Base-by-base conservation (phyloP, 2,888 invertebrate genomes). In the Leptinotarsa peninsularis region DNA sequence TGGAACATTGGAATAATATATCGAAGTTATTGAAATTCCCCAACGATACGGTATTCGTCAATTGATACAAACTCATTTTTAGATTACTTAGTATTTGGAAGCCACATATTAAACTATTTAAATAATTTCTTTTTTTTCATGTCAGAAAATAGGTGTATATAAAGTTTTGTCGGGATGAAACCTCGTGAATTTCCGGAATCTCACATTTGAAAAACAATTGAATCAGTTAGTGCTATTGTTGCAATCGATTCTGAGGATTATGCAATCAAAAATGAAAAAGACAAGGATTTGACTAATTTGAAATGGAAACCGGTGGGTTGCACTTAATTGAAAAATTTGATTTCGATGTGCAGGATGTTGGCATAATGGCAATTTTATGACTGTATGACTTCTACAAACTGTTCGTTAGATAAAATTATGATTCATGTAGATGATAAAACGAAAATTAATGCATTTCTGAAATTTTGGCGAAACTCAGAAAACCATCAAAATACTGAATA, bases 321-420 rank as follows among this genome's bases (percentile, higher is more conserved):
- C 17, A 52, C 52, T 2, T 4, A 17, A 17, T 3, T 52, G 17
- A 52, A 52, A 52, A 17, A 52, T 52, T 52, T 52, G 17, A 52
- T 52, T 52, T 52, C 1, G 17, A 17, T 15, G 56, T 58, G 18
- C 2, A 58, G 21, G 13, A 58, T 13, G 10, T 18, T 56, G 21
- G 21, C 21, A 56, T 56, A 56, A 56, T 10, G n/a, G 1, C 18
- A 56, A 18, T 56, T 18, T 21, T 56, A 56, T 50, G 17, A 56
- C 56, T 17, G 15, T 56, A 21, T 18, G 67, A 49, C 49, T 67
- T 49, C 18, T 67, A 10, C 50, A 18, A 67, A 49, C 15, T 50
- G 5, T 67, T 67, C 10, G 15, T 67, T 43, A 49, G 67, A 67
- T 21, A 49, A 67, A 4, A 18, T 67, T 14, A 49, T 49, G 49